Base-by-base conservation (phyloP, 2,888 invertebrate genomes). In the Leucophenga maculata region DNA sequence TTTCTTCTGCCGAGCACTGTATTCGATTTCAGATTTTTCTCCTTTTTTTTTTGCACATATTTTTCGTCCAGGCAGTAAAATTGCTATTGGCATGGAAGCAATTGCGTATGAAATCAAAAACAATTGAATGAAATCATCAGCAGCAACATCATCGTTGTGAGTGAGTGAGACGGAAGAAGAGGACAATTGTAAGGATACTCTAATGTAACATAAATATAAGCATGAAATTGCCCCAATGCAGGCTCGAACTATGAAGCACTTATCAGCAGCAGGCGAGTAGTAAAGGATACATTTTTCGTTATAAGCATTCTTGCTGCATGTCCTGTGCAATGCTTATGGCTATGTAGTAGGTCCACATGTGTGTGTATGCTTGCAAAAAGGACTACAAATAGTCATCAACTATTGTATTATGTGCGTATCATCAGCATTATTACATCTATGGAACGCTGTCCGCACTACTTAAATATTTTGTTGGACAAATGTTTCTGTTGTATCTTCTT, bases 161-260 rank as follows among this genome's bases (percentile, higher is more conserved):
- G 8, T n/a, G 11, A 39, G 1, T 6, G 39, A 39, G 8, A 39
- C 6, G 3, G 39, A 11, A 11, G 73, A 67, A 57, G n/a, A 78
- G 78, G 77, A 76, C 77, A 80, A 83, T 82, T 80, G 77, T 82
- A 82, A 82, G 82, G 83, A 77, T 73, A 83, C 83, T 75, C 80
- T 75, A 72, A 77, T 69, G 72, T 69, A 65, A 50, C 68, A 66
- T 70, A 70, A 65, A 60, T 70, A 65, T 68, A 72, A 52, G 70
- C 16, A 39, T 69, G 68, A 67, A 78, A 77, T 77, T 72, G 73
- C 68, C 64, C 3, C 71, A 22, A 65, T 69, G 50, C 50, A n/a
- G n/a, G n/a, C 6, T 4, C 11, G 16, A 4, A 8, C 39, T 8
- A 39, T 39, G 11, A 39, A 39, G 11, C 8, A 39, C 39, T 50